A percentile compares a stretch with the other conserved stretches of the same genome.
Conservation (phyloP, 2,888 invertebrate species). For the Eupeodes luniger region DNA sequence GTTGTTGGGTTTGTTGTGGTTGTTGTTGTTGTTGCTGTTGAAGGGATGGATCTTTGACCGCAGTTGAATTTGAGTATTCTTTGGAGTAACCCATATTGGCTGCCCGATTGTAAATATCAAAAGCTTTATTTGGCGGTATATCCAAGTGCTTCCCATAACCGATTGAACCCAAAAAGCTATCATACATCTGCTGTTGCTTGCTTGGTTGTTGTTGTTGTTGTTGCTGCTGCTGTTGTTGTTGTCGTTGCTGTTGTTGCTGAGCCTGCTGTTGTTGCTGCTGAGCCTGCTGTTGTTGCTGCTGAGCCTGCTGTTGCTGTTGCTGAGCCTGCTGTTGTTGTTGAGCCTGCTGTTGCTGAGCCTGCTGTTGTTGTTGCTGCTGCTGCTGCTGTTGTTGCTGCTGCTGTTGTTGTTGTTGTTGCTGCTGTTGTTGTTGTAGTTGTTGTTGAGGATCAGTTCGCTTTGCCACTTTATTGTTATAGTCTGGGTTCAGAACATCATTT, state of each 20-base stretch:
- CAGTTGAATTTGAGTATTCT: constrained; percentile 79
- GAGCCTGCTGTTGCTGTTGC: constrained; percentile 78
- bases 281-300: constrained; percentile 76
- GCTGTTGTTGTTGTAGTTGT: constrained; percentile 77
- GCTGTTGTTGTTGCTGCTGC: constrained; percentile 80
- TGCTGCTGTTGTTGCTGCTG: constrained; percentile 78
- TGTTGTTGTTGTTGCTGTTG: constrained; percentile 79
- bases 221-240: constrained; percentile 77
- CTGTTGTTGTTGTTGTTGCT: constrained; percentile 78
- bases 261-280: constrained; percentile 78
- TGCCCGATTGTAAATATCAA: constrained; percentile 84
- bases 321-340: constrained; percentile 78
- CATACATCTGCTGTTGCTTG: constrained; percentile 83
- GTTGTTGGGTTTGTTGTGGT: constrained; percentile 59
- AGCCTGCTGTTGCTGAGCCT: constrained; percentile 78
- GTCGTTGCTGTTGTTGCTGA: constrained; percentile 74
- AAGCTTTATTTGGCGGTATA: constrained; percentile 83
- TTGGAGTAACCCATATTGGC: constrained; percentile 83
- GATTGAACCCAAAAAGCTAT: constrained; percentile 83
- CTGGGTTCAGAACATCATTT: constrained; percentile 78
- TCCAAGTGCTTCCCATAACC: constrained; percentile 82
- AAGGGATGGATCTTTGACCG: constrained; percentile 78
- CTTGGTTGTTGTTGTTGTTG: constrained; percentile 78
- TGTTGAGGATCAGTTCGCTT: constrained; percentile 79
- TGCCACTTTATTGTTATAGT: constrained; percentile 80